Conservation (phyloP, 1,140 invertebrate genomes). For the Agrypnia vestita region DNA sequence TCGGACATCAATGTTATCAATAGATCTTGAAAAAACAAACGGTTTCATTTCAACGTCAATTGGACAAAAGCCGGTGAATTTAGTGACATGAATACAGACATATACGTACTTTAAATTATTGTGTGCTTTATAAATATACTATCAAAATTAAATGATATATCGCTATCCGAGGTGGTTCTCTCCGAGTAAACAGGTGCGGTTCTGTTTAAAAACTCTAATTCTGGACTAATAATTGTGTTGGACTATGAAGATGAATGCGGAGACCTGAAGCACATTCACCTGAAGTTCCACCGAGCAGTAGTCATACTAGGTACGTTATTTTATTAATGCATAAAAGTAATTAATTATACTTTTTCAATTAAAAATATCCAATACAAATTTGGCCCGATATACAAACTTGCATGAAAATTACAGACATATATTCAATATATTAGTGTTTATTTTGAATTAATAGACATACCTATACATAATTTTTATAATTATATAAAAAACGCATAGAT, state of each 20-base stretch:
- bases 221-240: not conserved
- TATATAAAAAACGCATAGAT: no score
- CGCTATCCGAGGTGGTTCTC: no score
- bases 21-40: conserved; percentile 40
- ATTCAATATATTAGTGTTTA: no score
- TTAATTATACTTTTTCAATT: no score
- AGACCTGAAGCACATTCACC: not conserved
- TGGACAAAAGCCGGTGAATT: conserved; percentile 28
- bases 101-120: conserved; percentile 11
- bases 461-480: no score
- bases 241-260: not conserved
- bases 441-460: no score
- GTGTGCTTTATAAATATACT: conserved; percentile 19
- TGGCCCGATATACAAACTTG: no score
- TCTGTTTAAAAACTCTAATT: not conserved
- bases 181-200: not conserved
- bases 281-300: not conserved
- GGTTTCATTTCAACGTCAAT: conserved; percentile 23
- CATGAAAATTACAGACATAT: no score
- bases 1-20: conserved; percentile 36
- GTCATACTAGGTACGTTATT: no score
- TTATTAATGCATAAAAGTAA: no score
- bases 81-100: conserved; percentile 32
- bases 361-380: no score
- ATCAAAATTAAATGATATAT: conserved; percentile 22